Percentiles rank a stretch among this genome's conserved stretches.
phyloP scores from a whole-genome alignment of 2,797 vertebrate genomes.

The Anabas testudineus region DNA sequence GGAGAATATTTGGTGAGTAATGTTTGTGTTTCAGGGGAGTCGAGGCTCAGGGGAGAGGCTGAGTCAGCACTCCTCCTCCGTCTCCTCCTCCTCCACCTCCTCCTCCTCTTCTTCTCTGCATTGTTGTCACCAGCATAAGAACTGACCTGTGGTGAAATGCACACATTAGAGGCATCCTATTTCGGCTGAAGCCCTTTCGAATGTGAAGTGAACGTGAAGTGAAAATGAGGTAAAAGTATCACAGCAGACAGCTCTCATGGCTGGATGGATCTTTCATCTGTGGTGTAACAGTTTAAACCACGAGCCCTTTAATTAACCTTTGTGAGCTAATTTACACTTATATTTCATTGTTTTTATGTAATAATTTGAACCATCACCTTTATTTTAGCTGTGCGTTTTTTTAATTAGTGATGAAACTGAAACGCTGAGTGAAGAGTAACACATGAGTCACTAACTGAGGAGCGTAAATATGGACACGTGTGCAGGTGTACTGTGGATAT shows the following conservation, averaged over 20 bases:
- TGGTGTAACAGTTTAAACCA: no score
- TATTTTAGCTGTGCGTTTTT: no score
- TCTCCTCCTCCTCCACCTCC: constrained; percentile 7
- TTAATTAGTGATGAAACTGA: no score
- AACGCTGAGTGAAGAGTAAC: constrained; percentile 2
- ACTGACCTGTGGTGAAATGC: constrained; percentile 30
- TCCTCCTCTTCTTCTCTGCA: constrained; percentile 11
- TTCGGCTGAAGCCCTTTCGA: constrained; percentile 20
- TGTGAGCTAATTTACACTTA: no score
- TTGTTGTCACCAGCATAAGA: constrained; percentile 32
- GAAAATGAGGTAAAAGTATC: constrained; percentile 15
- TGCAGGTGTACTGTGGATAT: no score
- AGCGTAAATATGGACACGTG: no score
- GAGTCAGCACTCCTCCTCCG: constrained; percentile 57
- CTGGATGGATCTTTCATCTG: neutral
- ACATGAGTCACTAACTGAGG: no score
- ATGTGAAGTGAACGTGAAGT: constrained; percentile 7
- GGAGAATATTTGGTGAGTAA: constrained; percentile 53
- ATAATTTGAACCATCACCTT: no score
- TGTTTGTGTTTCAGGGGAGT: constrained; percentile 46
- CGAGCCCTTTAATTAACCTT: no score
- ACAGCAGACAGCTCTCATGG: constrained; percentile 9
- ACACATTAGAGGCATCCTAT: constrained; percentile 26
- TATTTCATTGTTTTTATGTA: no score
- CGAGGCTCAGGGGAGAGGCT: constrained; percentile 47